Evolutionary conservation across 2,888 invertebrate genomes (phyloP).

Genomic region (Augiades crinisus): DNA sequence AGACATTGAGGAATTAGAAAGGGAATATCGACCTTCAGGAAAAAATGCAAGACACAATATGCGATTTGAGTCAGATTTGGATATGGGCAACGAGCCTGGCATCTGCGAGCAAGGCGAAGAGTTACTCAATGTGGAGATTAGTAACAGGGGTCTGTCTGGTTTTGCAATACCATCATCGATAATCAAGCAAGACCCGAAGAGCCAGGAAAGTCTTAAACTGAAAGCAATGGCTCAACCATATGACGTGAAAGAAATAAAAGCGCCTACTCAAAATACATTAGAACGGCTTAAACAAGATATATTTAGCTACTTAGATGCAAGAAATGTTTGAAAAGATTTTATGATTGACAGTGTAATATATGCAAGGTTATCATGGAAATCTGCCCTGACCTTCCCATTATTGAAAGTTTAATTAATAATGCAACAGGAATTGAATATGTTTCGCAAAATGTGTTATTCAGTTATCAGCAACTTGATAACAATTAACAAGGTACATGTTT

Average conservation of each 20-base stretch:
- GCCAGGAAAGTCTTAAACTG: constrained; percentile 33
- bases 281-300: constrained; percentile 41
- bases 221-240: background rate
- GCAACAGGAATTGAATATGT: too few relatives aligned
- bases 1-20: constrained; percentile 61
- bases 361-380: too few relatives aligned
- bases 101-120: constrained; percentile 54
- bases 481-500: too few relatives aligned
- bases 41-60: constrained; percentile 54
- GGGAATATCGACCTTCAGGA: constrained; percentile 49
- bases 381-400: too few relatives aligned
- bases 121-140: constrained; percentile 61
- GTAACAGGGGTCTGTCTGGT: constrained; percentile 65
- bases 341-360: too few relatives aligned
- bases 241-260: constrained; percentile 11
- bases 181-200: too few relatives aligned
- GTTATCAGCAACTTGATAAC: too few relatives aligned
- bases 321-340: background rate
- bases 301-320: constrained; percentile 3
- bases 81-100: constrained; percentile 46
- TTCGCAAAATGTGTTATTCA: too few relatives aligned
- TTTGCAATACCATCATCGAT: constrained; percentile 63
- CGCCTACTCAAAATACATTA: constrained; percentile 32
- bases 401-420: too few relatives aligned
- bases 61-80: constrained; percentile 40